These are phyloP conservation scores for Calonectris borealis DNA, from an alignment of 2,113 vertebrate species.

Conservation along the genomic window DNA sequence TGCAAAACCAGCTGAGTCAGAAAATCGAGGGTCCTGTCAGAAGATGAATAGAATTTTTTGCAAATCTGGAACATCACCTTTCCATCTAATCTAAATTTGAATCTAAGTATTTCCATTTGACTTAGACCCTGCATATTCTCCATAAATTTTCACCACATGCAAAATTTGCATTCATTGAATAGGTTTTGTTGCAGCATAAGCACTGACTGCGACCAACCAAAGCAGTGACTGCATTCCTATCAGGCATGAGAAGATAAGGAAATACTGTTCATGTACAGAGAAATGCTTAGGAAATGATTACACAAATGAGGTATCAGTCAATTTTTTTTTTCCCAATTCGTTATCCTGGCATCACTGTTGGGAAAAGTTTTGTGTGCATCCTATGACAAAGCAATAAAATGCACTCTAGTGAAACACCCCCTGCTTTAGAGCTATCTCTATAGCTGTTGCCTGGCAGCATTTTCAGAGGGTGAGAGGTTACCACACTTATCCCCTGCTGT, in stretches of 20 bases:
- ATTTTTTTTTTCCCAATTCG: background rate
- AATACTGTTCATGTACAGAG: background rate
- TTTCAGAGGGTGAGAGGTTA: conserved; percentile 35
- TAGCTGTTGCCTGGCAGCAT: conserved; percentile 1
- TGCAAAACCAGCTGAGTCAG: background rate
- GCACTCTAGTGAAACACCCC: background rate
- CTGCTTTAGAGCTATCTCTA: background rate
- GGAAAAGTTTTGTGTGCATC: background rate
- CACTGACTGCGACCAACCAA: background rate
- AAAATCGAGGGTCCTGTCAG: background rate
- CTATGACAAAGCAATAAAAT: background rate
- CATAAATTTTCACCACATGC: background rate
- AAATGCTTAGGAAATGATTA: background rate
- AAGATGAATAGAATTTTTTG: background rate
- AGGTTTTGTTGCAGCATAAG: background rate
- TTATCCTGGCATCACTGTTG: background rate
- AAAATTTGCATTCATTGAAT: background rate
- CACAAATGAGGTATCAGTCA: background rate
- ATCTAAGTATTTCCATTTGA: background rate
- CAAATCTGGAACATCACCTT: background rate
- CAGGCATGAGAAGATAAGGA: background rate
- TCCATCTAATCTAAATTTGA: background rate
- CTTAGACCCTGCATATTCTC: background rate
- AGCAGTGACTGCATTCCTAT: background rate
- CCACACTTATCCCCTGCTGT: background rate